Percentiles rank a stretch among this genome's conserved stretches.
Evolutionary conservation across 1,140 invertebrate species (phyloP).

Genomic region (Globodera ellingtonae): DNA sequence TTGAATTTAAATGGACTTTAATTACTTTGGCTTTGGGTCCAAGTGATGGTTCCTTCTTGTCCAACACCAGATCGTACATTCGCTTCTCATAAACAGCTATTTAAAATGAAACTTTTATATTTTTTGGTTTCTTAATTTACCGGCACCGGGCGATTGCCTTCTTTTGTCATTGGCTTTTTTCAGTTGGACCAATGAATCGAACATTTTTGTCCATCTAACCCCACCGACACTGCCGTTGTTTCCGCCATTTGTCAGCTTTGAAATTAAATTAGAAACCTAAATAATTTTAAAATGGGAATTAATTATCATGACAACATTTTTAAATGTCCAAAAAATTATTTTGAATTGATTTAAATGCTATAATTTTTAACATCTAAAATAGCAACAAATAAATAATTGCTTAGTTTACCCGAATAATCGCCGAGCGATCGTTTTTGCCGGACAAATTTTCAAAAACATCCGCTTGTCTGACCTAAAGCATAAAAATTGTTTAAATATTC

Average conservation of each 20-base stretch:
- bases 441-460: slow-evolving; percentile 23
- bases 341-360: too few relatives aligned
- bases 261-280: slow-evolving; percentile 54
- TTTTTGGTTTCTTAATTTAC: not conserved
- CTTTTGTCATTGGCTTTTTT: slow-evolving; percentile 54
- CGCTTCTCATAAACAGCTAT: slow-evolving; percentile 47
- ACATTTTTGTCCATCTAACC: slow-evolving; percentile 53
- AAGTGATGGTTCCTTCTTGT: slow-evolving; percentile 37
- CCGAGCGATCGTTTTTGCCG: slow-evolving; percentile 22
- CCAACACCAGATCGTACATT: slow-evolving; percentile 60
- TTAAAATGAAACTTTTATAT: not conserved
- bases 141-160: slow-evolving; percentile 50
- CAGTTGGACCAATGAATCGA: slow-evolving; percentile 45
- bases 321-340: slow-evolving; percentile 13
- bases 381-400: not conserved
- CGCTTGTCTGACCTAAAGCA: slow-evolving; percentile 28
- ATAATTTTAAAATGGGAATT: not conserved
- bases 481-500: not conserved
- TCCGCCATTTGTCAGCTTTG: slow-evolving; percentile 31
- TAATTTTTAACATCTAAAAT: too few relatives aligned
- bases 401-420: slow-evolving; percentile 29
- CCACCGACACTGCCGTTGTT: not conserved
- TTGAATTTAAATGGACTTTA: slow-evolving; percentile 4
- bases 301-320: not conserved
- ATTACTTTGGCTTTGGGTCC: slow-evolving; percentile 42